Base-by-base conservation (phyloP, 2,113 vertebrate genomes). In the Thalassarche chlororhynchos region DNA sequence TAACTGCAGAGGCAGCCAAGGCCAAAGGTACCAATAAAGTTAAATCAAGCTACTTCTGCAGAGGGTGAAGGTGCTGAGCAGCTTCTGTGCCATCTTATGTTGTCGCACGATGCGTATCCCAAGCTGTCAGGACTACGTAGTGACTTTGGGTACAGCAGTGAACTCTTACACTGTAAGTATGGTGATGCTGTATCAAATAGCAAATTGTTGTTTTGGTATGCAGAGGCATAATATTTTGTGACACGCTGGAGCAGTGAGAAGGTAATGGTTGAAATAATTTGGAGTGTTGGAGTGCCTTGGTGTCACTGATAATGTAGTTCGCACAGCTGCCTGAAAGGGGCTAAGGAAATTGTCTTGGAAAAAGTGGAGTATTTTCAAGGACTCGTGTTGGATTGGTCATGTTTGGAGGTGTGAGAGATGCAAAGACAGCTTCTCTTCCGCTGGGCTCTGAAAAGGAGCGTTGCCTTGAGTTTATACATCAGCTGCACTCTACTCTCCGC, bases 341-440 rank as follows among this genome's bases (percentile, higher is more conserved):
- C 79, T 29, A 16, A 69, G 66, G 70, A 34, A 32, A 32, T 32
- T 17, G 29, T 34, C 17, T 18, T 61, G 86, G 61, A 6, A 55
- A 24, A 52, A 26, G 12, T 2, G 8, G 44, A 76, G 34, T 32
- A 1, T 31, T 12, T 38, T 42, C 61, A 19, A 51, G 55, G 54
- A 8, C 49, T 69, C 0, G 0, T 3, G 1, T 31, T 17, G 52
- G 14, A 2, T 32, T 14, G 9, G 20, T 46, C 0, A 0, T 12
- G 19, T 9, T n/a, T 14, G 44, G 42, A 32, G 88, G 8, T 3
- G 36, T 6, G 57, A 19, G 70, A 29, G 68, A 6, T 31, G 34
- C 57, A 34, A 17, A 38, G 42, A 8, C 18, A 29, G 60, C 23
- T 65, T 16, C 17, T 36, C 34, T n/a, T 23, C 18, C 16, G 55